A percentile compares a stretch with the other conserved stretches of the same genome.
These are phyloP conservation scores for Geophilus truncorum DNA, from an alignment of 2,888 invertebrate genomes.

Conservation along the genomic window DNA sequence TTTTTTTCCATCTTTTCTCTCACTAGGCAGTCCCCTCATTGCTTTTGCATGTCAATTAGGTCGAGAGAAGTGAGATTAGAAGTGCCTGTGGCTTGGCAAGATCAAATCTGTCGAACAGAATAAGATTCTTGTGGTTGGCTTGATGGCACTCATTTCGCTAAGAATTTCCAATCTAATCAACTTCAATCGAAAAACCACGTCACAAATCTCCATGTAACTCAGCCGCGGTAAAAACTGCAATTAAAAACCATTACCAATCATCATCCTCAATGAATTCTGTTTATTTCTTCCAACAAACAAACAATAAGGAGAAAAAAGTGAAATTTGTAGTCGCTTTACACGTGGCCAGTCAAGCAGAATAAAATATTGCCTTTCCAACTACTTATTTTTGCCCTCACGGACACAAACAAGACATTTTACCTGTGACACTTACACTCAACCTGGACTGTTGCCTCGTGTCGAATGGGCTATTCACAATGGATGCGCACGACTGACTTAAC, in stretches of 20 bases:
- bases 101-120: slow-evolving; percentile 20
- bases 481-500: slow-evolving; percentile 15
- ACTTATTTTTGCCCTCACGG: background rate
- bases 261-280: background rate
- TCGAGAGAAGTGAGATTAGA: slow-evolving; percentile 15
- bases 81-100: slow-evolving; percentile 20
- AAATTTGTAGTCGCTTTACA: background rate
- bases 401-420: slow-evolving; percentile 33
- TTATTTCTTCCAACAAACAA: background rate
- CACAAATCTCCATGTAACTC: background rate
- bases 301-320: background rate
- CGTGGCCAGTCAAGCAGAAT: background rate
- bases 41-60: slow-evolving; percentile 28
- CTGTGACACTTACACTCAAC: slow-evolving; percentile 32
- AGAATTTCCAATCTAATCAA: slow-evolving; percentile 20
- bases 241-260: background rate
- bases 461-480: slow-evolving; percentile 7
- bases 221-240: background rate
- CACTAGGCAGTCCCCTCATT: slow-evolving; percentile 28
- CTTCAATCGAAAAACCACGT: slow-evolving; percentile 15
- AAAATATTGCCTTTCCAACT: background rate
- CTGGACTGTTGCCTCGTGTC: background rate
- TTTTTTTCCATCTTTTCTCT: slow-evolving; percentile 3
- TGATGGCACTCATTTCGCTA: slow-evolving; percentile 20
- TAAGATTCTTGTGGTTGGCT: slow-evolving; percentile 20